Percentiles rank a stretch among this genome's conserved stretches.
Conservation (phyloP, 2,113 vertebrate species). For the Cettia cetti region DNA sequence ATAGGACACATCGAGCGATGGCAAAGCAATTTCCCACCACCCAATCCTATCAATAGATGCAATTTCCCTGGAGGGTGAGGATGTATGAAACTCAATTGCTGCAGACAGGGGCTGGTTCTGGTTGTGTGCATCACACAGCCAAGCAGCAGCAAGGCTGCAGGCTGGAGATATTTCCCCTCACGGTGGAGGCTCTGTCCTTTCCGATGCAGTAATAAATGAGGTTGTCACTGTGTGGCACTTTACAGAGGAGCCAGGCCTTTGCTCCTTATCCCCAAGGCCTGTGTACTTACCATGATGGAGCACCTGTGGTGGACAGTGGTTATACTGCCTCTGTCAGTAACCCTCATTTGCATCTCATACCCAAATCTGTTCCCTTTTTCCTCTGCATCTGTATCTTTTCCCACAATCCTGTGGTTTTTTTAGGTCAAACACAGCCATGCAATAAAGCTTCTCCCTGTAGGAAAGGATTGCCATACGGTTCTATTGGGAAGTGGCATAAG, state of each 20-base stretch:
- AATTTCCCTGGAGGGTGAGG: neutral
- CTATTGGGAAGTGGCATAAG: neutral
- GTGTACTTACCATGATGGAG: neutral
- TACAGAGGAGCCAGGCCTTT: neutral
- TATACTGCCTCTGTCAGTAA: neutral
- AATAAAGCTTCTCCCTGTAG: neutral
- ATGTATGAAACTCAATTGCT: neutral
- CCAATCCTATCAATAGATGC: neutral
- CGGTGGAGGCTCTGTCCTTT: rapidly evolving
- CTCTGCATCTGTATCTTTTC: neutral
- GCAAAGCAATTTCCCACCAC: conserved; percentile 43
- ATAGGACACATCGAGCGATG: neutral
- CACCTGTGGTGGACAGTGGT: neutral
- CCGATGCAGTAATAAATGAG: neutral
- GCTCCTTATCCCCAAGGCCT: neutral
- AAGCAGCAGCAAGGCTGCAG: neutral
- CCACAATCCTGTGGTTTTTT: neutral
- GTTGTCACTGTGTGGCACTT: neutral
- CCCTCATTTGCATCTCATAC: neutral
- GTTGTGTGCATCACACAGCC: neutral
- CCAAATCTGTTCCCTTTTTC: neutral
- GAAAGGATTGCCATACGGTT: neutral
- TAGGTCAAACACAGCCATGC: neutral
- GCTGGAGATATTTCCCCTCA: neutral
- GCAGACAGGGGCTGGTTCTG: neutral